A percentile compares a stretch with the other conserved stretches of the same genome.
phyloP scores from a whole-genome alignment of 2,797 vertebrate species.

The Uromys caudimaculatus region DNA sequence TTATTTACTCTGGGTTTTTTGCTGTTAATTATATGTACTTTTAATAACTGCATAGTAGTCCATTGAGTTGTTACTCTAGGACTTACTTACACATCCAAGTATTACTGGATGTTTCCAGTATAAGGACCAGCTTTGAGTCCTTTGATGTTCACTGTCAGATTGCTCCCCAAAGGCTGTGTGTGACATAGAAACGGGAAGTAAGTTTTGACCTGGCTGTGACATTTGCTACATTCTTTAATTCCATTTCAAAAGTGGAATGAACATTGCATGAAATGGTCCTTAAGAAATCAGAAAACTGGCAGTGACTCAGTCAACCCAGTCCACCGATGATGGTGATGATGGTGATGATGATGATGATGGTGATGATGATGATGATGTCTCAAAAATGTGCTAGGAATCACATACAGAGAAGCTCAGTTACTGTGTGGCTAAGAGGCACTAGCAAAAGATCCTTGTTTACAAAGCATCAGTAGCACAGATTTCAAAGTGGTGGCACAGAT shows the following conservation, averaged over 20 bases:
- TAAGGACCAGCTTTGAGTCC: neutral
- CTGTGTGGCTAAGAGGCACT: constrained; percentile 15
- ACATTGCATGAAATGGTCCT: constrained; percentile 17
- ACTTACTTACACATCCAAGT: constrained; percentile 1
- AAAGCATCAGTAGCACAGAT: constrained; percentile 10
- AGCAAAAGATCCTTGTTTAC: neutral
- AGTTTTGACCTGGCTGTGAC: constrained; percentile 52
- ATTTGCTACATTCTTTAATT: constrained; percentile 23
- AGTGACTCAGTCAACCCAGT: constrained; percentile 34
- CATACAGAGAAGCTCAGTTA: constrained; percentile 36
- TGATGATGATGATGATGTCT: neutral
- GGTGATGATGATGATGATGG: neutral
- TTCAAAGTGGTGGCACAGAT: neutral
- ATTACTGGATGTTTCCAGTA: neutral
- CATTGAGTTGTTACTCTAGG: neutral
- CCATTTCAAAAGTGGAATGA: constrained; percentile 43
- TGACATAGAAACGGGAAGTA: neutral
- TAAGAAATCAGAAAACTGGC: constrained; percentile 49
- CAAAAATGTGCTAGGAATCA: neutral
- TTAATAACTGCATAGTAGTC: constrained; percentile 22
- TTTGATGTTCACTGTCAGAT: neutral
- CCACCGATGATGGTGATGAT: neutral
- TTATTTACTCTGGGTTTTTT: constrained; percentile 36
- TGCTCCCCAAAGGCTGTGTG: neutral
- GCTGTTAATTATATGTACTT: neutral